Evolutionary conservation across 2,113 vertebrate genomes (phyloP), one percentile per base, ranked within the genome.

Genomic region (Anoura caudifer): DNA sequence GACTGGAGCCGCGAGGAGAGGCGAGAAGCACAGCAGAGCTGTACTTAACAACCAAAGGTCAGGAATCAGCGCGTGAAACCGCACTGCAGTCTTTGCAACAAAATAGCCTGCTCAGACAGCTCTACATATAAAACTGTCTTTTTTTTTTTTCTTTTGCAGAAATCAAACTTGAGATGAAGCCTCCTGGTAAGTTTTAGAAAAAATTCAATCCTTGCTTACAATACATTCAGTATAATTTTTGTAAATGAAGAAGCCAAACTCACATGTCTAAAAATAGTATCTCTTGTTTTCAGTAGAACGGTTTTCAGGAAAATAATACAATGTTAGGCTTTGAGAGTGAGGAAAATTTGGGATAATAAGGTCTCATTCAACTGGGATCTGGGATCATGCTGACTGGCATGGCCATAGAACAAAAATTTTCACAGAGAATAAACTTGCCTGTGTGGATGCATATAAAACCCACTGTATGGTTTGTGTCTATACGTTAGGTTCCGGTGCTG

Each of bases 21-120:
- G 98, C 99, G 76, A 99, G 99, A 97, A 99, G 99, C 98, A 99
- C 99, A 13, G 99, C 99, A 83, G 99, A 99, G 91, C 98, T 99
- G 88, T 99, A 99, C 97, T 98, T 99, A 63, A 99, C 99, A 72
- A 99, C 98, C 16, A 99, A 99, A 99, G 99, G 99, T 99, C 8
- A 97, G 98, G 96, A 61, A 89, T 52, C 41, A 41, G 7, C 82
- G 15, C 0, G 16, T 5, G 28, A 16, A 26, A 86, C 4, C 14
- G 33, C 7, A 2, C 7, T 75, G 10, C 9, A n/a, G 38, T 76
- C 79, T 83, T 67, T 94, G 79, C 96, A 90, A 80, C 8, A 50
- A 22, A 61, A 13, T 22, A 24, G 4, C n/a, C 28, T 41, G 22
- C 65, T 41, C 14, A 83, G 91, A 45, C 26, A 70, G 41, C 93